Conservation (phyloP, 2,113 vertebrate genomes). For the Labeo rohita region DNA sequence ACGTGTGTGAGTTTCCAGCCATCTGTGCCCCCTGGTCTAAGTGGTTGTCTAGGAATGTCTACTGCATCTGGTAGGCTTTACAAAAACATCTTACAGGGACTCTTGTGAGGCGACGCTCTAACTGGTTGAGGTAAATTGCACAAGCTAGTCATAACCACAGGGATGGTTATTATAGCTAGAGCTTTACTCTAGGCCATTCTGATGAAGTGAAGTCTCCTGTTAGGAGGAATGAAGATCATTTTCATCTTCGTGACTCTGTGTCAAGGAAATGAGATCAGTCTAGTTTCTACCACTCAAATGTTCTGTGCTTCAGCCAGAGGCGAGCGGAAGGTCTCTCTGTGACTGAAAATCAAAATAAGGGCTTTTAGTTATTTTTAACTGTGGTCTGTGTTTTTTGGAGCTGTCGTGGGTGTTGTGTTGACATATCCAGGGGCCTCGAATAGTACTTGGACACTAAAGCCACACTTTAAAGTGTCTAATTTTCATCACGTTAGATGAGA, state of each 20-base stretch:
- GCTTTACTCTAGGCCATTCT: not conserved
- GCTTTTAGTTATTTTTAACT: conserved; percentile 6
- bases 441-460: not conserved
- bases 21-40: not conserved
- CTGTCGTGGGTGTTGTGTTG: conserved; percentile 9
- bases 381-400: not conserved
- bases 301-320: not conserved
- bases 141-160: not conserved
- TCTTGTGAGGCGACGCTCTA: not conserved
- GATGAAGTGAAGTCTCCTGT: not conserved
- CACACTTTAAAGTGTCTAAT: not conserved
- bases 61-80: not conserved
- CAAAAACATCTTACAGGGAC: not conserved
- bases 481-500: not conserved
- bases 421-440: not conserved
- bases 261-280: conserved; percentile 10
- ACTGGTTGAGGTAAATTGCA: conserved; percentile 5
- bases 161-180: not conserved
- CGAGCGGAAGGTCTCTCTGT: not conserved
- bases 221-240: conserved; percentile 9
- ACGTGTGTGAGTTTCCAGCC: not conserved
- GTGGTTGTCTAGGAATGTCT: conserved; percentile 43
- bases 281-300: not conserved
- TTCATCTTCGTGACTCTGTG: not conserved
- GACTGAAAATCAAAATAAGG: conserved; percentile 1